Percentiles rank a stretch among this genome's conserved stretches.
phyloP scores from a whole-genome alignment of 53 echinoderm and acorn worm species.

The Echinometra lucunter region DNA sequence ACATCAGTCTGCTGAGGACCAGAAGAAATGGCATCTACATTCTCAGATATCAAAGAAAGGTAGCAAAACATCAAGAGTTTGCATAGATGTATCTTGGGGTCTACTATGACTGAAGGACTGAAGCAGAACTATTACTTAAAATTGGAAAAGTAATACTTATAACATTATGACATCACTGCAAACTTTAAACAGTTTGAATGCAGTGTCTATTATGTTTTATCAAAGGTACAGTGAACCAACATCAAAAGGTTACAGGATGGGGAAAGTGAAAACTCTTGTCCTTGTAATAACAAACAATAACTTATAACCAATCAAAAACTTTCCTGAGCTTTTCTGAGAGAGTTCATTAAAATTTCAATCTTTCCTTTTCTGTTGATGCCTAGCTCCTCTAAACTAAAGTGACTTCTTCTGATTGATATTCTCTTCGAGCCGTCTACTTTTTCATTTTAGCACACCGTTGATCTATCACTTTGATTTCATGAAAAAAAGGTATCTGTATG shows the following conservation, averaged over 20 bases:
- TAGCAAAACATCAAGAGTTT: too few relatives aligned
- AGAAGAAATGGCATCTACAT: too few relatives aligned
- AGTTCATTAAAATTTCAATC: conserved; percentile 18
- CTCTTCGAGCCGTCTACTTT: neutral
- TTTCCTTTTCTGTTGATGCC: neutral
- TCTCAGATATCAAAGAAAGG: too few relatives aligned
- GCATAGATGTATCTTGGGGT: too few relatives aligned
- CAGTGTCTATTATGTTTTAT: neutral
- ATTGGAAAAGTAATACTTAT: neutral
- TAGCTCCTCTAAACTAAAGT: neutral
- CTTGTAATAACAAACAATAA: neutral
- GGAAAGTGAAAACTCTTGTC: neutral
- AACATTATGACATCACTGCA: neutral
- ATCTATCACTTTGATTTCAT: neutral
- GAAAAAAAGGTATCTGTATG: neutral
- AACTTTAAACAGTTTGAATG: neutral
- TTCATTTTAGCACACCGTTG: neutral
- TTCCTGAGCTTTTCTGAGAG: neutral
- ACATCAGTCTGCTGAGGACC: too few relatives aligned
- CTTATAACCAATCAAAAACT: conserved; percentile 25
- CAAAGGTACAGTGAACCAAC: conserved; percentile 29
- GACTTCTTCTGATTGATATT: neutral
- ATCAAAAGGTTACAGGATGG: neutral
- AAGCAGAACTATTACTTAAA: neutral
- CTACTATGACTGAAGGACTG: neutral